Conservation (phyloP, 1,140 invertebrate genomes). For the Asbolus verrucosus region DNA sequence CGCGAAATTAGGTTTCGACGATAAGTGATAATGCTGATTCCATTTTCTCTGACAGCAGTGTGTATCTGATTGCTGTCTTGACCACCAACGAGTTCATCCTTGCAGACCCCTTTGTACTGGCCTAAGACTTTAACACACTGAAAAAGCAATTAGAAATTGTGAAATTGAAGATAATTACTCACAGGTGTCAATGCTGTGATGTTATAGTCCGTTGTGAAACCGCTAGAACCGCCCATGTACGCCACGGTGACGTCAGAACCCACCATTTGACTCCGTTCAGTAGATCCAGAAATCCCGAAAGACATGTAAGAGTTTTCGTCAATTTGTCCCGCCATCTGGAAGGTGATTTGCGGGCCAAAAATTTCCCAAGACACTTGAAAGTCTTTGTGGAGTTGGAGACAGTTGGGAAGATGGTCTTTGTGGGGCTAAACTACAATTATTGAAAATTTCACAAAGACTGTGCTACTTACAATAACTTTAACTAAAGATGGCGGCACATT, state of each 20-base stretch:
- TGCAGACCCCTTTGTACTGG: slow-evolving; percentile 87
- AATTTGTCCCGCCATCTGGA: slow-evolving; percentile 85
- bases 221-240: slow-evolving; percentile 78
- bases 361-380: slow-evolving; percentile 90
- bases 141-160: slow-evolving; percentile 47
- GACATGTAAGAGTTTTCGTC: slow-evolving; percentile 86
- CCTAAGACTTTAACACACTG: slow-evolving; percentile 88
- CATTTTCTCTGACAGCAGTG: slow-evolving; percentile 76
- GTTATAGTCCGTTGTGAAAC: slow-evolving; percentile 85
- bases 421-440: slow-evolving; percentile 64
- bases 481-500: slow-evolving; percentile 88
- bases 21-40: slow-evolving; percentile 84
- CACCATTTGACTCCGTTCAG: slow-evolving; percentile 80
- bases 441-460: not conserved
- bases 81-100: slow-evolving; percentile 82
- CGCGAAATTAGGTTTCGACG: slow-evolving; percentile 78
- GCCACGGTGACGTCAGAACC: slow-evolving; percentile 86
- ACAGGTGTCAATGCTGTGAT: slow-evolving; percentile 86
- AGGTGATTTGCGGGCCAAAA: slow-evolving; percentile 88
- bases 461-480: slow-evolving; percentile 69
- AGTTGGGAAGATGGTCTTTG: slow-evolving; percentile 80
- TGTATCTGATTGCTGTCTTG: slow-evolving; percentile 83
- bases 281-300: slow-evolving; percentile 86
- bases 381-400: slow-evolving; percentile 85
- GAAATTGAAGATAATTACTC: slow-evolving; percentile 58